Evolutionary conservation across 1,140 invertebrate genomes (phyloP).

Genomic region (Calycopis cecrops): DNA sequence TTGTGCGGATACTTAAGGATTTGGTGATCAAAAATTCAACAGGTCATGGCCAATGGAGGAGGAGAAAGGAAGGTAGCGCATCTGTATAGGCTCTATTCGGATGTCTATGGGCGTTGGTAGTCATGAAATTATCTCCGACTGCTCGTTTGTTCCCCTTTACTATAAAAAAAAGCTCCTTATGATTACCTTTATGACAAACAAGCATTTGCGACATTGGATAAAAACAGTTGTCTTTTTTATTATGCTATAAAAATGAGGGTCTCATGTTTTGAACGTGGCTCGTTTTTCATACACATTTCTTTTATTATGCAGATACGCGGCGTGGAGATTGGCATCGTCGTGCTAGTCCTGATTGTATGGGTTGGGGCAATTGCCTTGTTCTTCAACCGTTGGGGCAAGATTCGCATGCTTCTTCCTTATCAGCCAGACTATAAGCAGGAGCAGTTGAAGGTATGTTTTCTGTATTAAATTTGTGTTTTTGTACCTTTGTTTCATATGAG

Average conservation of each 20-base stretch:
- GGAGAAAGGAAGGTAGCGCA: no score
- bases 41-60: no score
- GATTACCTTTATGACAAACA: no score
- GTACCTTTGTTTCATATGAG: no score
- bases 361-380: conserved; percentile 91
- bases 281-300: conserved; percentile 4
- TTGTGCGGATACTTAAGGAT: no score
- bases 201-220: no score
- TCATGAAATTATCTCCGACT: no score
- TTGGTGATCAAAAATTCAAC: no score
- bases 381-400: conserved; percentile 95
- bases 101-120: no score
- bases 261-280: not conserved
- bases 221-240: not conserved
- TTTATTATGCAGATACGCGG: conserved; percentile 80
- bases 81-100: no score
- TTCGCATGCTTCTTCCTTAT: conserved; percentile 93
- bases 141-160: no score
- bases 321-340: conserved; percentile 91
- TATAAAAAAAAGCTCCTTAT: no score
- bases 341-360: conserved; percentile 91
- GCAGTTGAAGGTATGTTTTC: conserved; percentile 78
- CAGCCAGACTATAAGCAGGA: conserved; percentile 93
- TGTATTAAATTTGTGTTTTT: not conserved
- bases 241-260: not conserved